Evolutionary conservation across 92 coral and sea anemone genomes (phyloP).

Genomic region (Pocillopora meandrina): DNA sequence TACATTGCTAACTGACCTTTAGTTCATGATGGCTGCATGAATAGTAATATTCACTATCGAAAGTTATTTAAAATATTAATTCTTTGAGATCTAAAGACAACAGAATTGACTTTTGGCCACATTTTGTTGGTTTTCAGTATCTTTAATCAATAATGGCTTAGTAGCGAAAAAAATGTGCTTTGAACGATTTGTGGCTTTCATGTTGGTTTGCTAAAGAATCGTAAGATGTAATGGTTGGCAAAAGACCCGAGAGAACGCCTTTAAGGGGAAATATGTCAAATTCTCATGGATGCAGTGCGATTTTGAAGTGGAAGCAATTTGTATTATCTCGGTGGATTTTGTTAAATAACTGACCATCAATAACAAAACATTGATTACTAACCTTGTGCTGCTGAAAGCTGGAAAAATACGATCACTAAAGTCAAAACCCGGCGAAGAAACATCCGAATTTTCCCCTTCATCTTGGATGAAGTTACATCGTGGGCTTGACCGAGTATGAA

Average conservation of each 20-base stretch:
- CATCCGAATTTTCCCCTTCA: background rate
- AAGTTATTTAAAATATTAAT: background rate
- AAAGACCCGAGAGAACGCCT: too few relatives aligned
- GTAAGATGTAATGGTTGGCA: too few relatives aligned
- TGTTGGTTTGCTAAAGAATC: background rate
- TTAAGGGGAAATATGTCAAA: too few relatives aligned
- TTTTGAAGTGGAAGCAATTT: too few relatives aligned
- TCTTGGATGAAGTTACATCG: background rate
- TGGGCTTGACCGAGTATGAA: background rate
- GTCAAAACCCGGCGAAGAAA: background rate
- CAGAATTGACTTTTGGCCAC: too few relatives aligned
- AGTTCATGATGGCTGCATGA: background rate
- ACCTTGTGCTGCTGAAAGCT: constrained; percentile 19
- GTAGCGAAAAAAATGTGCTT: background rate
- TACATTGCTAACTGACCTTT: background rate
- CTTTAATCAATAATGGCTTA: background rate
- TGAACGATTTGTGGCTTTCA: background rate
- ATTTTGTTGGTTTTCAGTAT: background rate
- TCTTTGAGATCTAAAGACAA: background rate
- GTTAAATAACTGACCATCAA: background rate
- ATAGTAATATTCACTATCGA: background rate
- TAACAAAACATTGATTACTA: background rate
- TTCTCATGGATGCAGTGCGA: too few relatives aligned
- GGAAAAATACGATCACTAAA: background rate
- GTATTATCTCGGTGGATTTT: background rate